These are phyloP conservation scores for Chalcosyrphus nemorum DNA, from an alignment of 2,888 invertebrate species.

Conservation along the genomic window DNA sequence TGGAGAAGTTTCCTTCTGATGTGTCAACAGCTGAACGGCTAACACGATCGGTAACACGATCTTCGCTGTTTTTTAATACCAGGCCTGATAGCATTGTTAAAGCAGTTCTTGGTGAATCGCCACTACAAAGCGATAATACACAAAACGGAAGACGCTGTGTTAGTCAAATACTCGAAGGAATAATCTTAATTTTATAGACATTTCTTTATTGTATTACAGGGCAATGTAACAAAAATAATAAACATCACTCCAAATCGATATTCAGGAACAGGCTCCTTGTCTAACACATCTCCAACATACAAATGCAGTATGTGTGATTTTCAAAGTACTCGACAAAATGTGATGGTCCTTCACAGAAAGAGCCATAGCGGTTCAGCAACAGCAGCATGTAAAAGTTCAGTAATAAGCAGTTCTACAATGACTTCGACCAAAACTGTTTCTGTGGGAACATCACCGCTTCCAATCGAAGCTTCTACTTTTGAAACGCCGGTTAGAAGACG, in stretches of 20 bases:
- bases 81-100: constrained; percentile 76
- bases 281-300: constrained; percentile 81
- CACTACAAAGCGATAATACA: constrained; percentile 64
- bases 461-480: neutral
- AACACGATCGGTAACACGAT: constrained; percentile 83
- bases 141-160: constrained; percentile 68
- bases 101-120: constrained; percentile 75
- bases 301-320: constrained; percentile 87
- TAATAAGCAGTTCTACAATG: constrained; percentile 75
- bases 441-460: neutral
- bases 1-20: constrained; percentile 92
- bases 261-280: constrained; percentile 10
- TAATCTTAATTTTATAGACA: neutral
- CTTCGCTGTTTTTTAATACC: constrained; percentile 74
- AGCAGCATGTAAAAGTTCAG: constrained; percentile 7
- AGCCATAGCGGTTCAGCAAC: constrained; percentile 83
- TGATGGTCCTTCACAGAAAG: constrained; percentile 88
- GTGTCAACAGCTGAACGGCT: constrained; percentile 88
- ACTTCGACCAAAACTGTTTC: neutral
- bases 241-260: constrained; percentile 74
- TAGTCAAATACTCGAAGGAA: constrained; percentile 32
- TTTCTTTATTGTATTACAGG: constrained; percentile 69
- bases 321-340: constrained; percentile 87
- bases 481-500: neutral
- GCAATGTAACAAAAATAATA: constrained; percentile 76